Base-by-base conservation (phyloP, 2,888 invertebrate genomes). In the Atrina japonica region DNA sequence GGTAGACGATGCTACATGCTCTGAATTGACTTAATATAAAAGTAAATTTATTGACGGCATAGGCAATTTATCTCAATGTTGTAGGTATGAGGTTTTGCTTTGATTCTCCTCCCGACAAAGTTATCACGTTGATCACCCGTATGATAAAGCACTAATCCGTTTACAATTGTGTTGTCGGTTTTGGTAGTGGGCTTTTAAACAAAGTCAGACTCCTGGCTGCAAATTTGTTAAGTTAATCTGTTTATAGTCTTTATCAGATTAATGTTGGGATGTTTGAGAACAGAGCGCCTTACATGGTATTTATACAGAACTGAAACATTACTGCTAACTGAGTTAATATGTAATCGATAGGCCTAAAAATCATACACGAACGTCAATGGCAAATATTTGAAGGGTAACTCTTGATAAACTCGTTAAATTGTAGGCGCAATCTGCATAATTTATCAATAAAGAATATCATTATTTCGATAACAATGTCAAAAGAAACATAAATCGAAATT, bases 191-290 rank as follows among this genome's bases (percentile, higher is more conserved):
- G 23, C 56, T 47, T 27, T 59, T 21, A 49, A 61, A 35, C 61
- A 41, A 61, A 61, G 47, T 43, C 43, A 61, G 61, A 61, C 49
- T 61, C 49, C 30, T 49, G 61, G 35, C 61, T 61, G 61, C 61
- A 47, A 61, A 61, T 61, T 61, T 61, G 61, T 61, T 61, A 61
- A 61, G 61, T n/a, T 61, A 61, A 61, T 61, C 49, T 49, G 61
- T 61, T 61, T 61, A 61, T 49, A 30, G 23, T 27, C 30, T 61
- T 49, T 49, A 56, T 56, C 56, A 35, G 56, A 56, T 56, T 56
- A 56, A 23, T 21, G 40, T 9, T 23, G 35, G 30, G 35, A 40
- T 40, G 56, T 35, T 56, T 40, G 56, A 35, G 35, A 35, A 35
- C 35, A 35, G 35, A 35, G 11, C 11, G 35, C 35, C 35, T 35